A percentile compares a stretch with the other conserved stretches of the same genome.
Conservation (phyloP, 2,888 invertebrate species). For the Argyra leucocephala region DNA sequence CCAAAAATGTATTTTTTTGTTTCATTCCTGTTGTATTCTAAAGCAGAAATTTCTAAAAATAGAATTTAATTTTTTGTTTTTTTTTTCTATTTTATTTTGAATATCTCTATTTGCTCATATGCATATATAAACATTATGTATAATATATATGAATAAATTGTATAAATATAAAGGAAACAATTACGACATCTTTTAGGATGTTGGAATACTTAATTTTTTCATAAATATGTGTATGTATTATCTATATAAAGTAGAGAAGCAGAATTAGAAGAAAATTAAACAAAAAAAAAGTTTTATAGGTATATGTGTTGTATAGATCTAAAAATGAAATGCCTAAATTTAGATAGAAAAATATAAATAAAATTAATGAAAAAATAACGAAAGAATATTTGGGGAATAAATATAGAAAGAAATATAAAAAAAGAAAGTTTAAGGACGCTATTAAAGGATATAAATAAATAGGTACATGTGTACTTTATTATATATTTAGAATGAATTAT, state of each 20-base stretch:
- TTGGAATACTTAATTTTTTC: neutral
- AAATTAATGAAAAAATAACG: neutral
- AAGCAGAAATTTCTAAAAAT: neutral
- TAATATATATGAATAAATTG: neutral
- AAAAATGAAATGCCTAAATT: neutral
- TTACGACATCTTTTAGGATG: neutral
- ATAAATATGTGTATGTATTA: neutral
- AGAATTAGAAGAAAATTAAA: neutral
- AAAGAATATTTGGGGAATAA: neutral
- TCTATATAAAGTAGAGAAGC: neutral
- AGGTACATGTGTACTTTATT: neutral
- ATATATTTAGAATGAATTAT: too few species aligned
- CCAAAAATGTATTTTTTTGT: neutral
- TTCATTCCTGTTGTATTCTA: neutral
- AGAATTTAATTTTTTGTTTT: neutral
- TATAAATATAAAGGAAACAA: neutral
- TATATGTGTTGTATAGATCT: neutral
- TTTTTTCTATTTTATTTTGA: neutral
- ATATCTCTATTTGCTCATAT: neutral
- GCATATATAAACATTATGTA: neutral
- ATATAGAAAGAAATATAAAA: neutral
- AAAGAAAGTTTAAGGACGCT: conserved; percentile 3
- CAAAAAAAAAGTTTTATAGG: neutral
- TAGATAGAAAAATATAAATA: neutral
- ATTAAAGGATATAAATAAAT: neutral